A percentile compares a stretch with the other conserved stretches of the same genome.
phyloP scores from a whole-genome alignment of 2,888 invertebrate species.

The Cloeon dipterum region DNA sequence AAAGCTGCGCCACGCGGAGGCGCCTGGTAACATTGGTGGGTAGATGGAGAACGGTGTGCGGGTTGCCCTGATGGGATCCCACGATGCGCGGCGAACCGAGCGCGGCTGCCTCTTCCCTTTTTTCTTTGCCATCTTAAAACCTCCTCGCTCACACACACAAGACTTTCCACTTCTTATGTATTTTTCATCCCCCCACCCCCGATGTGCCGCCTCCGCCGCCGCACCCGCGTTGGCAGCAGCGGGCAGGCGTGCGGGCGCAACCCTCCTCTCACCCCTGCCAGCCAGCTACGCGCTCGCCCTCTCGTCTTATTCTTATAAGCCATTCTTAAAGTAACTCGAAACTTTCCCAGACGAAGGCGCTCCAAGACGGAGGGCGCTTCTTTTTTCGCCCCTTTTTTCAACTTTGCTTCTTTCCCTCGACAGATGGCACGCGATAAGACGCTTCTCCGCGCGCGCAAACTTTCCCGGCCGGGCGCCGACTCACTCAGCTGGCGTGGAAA shows the following conservation, averaged over 20 bases:
- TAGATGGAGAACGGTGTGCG: too few species aligned
- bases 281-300: too few species aligned
- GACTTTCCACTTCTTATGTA: too few species aligned
- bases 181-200: neutral
- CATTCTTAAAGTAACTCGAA: slow-evolving; percentile 6
- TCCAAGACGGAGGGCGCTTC: slow-evolving; percentile 3
- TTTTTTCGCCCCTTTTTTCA: neutral
- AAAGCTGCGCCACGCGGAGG: slow-evolving; percentile 4
- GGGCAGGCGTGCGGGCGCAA: too few species aligned
- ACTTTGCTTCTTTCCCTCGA: neutral
- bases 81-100: slow-evolving; percentile 1
- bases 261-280: neutral
- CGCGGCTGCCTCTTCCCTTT: slow-evolving; percentile 1
- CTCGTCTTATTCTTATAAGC: slow-evolving; percentile 5
- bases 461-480: neutral
- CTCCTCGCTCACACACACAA: too few species aligned
- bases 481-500: neutral
- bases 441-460: too few species aligned
- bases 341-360: slow-evolving; percentile 6
- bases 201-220: neutral
- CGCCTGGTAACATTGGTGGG: slow-evolving; percentile 1
- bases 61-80: slow-evolving; percentile 1
- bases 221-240: too few species aligned
- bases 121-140: too few species aligned
- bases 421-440: neutral